These are phyloP conservation scores for Omphaloscelis lunosa DNA, from an alignment of 2,888 invertebrate genomes.

Conservation along the genomic window DNA sequence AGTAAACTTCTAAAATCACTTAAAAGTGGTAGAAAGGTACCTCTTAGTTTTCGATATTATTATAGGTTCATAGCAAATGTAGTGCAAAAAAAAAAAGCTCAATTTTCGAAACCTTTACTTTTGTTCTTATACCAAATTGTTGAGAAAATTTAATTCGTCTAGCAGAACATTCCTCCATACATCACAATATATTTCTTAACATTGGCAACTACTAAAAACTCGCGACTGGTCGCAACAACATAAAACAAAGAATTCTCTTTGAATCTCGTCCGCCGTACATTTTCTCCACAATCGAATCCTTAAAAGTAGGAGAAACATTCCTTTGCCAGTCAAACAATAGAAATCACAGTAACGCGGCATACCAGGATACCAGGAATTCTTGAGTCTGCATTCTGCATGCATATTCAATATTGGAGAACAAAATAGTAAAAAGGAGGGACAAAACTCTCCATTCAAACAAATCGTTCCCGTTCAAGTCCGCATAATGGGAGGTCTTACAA, in stretches of 20 bases:
- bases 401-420: constrained; percentile 63
- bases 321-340: constrained; percentile 53
- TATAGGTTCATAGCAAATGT: not conserved
- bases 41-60: not conserved
- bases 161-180: not conserved
- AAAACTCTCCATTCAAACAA: constrained; percentile 67
- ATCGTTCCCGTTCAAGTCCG: constrained; percentile 64
- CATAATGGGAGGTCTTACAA: constrained; percentile 63
- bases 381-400: constrained; percentile 57
- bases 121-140: not conserved
- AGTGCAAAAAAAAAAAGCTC: not conserved
- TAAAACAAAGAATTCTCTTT: constrained; percentile 44
- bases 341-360: constrained; percentile 54
- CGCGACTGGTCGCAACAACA: constrained; percentile 15
- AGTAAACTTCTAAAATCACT: not conserved
- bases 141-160: not conserved
- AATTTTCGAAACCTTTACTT: not conserved
- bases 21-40: not conserved
- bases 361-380: constrained; percentile 50
- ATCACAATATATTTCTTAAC: not conserved
- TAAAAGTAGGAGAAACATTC: constrained; percentile 50
- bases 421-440: constrained; percentile 56
- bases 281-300: constrained; percentile 54
- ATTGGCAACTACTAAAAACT: constrained; percentile 31
- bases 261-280: constrained; percentile 35